Conservation (phyloP, 1,140 invertebrate genomes). For the Lordiphosa collinella region DNA sequence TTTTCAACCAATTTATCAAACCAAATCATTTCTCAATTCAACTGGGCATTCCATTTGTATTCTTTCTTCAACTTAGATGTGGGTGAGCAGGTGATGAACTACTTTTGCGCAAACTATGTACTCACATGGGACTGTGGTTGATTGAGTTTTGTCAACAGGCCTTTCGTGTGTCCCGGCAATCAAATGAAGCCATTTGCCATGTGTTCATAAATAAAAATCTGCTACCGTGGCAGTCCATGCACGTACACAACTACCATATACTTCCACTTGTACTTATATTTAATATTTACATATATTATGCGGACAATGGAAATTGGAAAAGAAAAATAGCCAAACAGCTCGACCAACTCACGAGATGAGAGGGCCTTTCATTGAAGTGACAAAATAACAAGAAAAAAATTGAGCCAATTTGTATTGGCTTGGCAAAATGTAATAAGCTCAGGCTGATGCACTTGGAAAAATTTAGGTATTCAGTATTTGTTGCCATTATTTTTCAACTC, state of each 20-base stretch:
- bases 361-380: constrained; percentile 19
- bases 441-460: constrained; percentile 16
- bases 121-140: constrained; percentile 15
- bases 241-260: constrained; percentile 29
- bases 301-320: constrained; percentile 15
- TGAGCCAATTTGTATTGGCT: constrained; percentile 29
- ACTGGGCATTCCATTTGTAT: too few relatives aligned
- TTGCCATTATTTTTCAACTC: too few relatives aligned
- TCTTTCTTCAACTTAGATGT: too few relatives aligned
- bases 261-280: constrained; percentile 12
- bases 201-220: constrained; percentile 51
- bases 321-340: constrained; percentile 38
- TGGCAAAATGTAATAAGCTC: constrained; percentile 30
- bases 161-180: constrained; percentile 58
- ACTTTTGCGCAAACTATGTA: too few relatives aligned
- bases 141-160: constrained; percentile 27
- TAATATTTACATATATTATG: constrained; percentile 40
- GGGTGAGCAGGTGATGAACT: too few relatives aligned
- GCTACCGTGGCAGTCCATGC: constrained; percentile 22
- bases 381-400: constrained; percentile 13
- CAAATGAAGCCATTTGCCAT: constrained; percentile 55
- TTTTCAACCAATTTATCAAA: too few relatives aligned
- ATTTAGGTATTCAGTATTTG: too few relatives aligned
- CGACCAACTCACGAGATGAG: neutral
- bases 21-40: too few relatives aligned